Evolutionary conservation across 2,797 vertebrate genomes (phyloP), one percentile per base, ranked within the genome.

Genomic region (Channa striata): DNA sequence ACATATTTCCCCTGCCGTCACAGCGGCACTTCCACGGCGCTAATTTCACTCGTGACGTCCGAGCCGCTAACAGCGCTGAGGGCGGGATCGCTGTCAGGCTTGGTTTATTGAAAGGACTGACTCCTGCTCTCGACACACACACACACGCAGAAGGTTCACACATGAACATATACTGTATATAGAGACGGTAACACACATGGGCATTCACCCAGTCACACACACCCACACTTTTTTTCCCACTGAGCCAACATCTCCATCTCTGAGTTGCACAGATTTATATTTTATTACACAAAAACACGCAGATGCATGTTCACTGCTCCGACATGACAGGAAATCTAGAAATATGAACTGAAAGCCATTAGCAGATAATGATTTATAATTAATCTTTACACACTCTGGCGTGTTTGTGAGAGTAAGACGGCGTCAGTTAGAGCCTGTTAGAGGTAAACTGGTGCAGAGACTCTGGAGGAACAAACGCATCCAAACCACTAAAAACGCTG

Each of bases 11-110:
- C 57, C 52, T 33, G 44, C 64, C 64, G 40, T 78, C 65, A 48
- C 68, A 74, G 76, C 42, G 52, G 71, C 49, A 37, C 64, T 52
- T 73, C 65, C 74, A 62, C 54, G 20, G 14, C 20, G 63, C 81
- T 86, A 82, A 83, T 85, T 82, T 87, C 72, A 74, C 74, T 79
- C 30, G 76, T 81, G 72, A 86, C 62, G 59, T 82, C 75, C 56
- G 71, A 82, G 53, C 48, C 62, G 59, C 77, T 33, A 67, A 62
- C 63, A 63, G 74, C 3, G 0, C 59, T 7, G 63, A 66, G 59
- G 62, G 74, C 77, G 54, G 66, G 75, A 23, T 61, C 72, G 67
- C 75, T 77, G 71, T 74, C 62, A 77, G 47, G 39, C 70, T 48
- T 14, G 30, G 69, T 78, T 71, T 30, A 6, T 68, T 37, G 43